These are phyloP conservation scores for Branchinecta sandiegonensis DNA, from an alignment of 2,888 invertebrate species.

Conservation along the genomic window DNA sequence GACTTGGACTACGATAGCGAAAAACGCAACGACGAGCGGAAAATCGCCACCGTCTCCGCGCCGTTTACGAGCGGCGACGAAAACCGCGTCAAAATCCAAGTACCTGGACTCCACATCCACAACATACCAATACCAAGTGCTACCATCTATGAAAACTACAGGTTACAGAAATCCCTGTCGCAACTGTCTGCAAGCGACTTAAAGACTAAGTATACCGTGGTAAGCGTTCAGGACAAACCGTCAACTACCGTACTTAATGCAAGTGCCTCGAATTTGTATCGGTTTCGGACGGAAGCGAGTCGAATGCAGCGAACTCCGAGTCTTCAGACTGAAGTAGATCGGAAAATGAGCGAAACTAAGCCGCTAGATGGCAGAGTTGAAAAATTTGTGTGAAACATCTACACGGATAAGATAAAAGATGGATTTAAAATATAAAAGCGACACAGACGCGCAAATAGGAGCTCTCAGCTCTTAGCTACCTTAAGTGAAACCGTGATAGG, in stretches of 20 bases:
- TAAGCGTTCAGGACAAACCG: neutral
- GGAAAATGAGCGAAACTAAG: constrained; percentile 6
- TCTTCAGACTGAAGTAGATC: neutral
- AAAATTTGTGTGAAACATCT: neutral
- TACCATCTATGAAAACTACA: constrained; percentile 7
- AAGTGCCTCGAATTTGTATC: neutral
- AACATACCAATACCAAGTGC: constrained; percentile 11
- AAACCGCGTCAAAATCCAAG: constrained; percentile 26
- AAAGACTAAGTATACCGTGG: neutral
- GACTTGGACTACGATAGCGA: neutral
- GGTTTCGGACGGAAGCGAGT: constrained; percentile 1
- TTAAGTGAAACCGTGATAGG: no score
- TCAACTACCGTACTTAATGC: neutral
- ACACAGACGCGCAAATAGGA: no score
- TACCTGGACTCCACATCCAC: constrained; percentile 20
- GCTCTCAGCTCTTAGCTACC: no score
- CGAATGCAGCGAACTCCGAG: constrained; percentile 2
- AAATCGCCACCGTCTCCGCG: neutral
- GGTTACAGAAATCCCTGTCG: neutral
- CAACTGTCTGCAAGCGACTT: neutral
- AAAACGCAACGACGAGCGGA: neutral
- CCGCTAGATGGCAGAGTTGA: neutral
- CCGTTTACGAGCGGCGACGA: constrained; percentile 21
- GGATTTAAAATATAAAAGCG: no score
- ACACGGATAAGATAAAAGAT: no score